Evolutionary conservation across 30 jellyfish, hydroid and myxozoan genomes (phyloP).

Genomic region (Nemopilema nomurai): DNA sequence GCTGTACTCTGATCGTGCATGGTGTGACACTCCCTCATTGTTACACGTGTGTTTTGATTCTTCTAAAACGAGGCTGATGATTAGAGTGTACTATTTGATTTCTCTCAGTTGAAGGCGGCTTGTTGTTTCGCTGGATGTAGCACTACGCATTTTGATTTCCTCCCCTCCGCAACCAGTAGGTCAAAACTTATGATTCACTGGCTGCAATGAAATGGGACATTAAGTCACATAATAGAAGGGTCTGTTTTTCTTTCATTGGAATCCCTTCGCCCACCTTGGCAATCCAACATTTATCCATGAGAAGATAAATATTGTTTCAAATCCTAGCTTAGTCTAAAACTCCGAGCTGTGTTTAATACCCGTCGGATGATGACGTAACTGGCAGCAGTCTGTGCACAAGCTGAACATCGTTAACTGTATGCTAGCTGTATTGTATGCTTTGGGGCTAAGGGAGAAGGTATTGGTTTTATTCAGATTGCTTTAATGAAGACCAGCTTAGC

Average conservation of each 20-base stretch:
- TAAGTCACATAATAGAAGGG: neutral
- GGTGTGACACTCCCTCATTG: too few relatives aligned
- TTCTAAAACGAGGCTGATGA: too few relatives aligned
- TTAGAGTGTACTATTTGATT: too few relatives aligned
- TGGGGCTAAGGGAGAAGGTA: neutral
- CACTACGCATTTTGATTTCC: too few relatives aligned
- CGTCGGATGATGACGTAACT: neutral
- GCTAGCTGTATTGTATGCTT: neutral
- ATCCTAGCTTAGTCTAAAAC: neutral
- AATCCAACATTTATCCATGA: neutral
- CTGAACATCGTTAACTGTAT: too few relatives aligned
- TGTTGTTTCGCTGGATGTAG: too few relatives aligned
- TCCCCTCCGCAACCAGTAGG: neutral
- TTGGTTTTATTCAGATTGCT: neutral
- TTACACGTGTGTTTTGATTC: too few relatives aligned
- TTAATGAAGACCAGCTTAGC: neutral
- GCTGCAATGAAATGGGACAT: neutral
- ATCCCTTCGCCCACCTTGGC: neutral
- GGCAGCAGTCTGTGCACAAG: neutral
- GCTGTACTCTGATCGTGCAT: too few relatives aligned
- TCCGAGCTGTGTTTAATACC: neutral
- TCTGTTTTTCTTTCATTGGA: neutral
- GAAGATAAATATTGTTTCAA: neutral
- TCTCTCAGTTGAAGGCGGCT: too few relatives aligned
- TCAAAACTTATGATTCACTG: neutral